Evolutionary conservation across 2,797 vertebrate species (phyloP).

Genomic region (Crenuchus spilurus): DNA sequence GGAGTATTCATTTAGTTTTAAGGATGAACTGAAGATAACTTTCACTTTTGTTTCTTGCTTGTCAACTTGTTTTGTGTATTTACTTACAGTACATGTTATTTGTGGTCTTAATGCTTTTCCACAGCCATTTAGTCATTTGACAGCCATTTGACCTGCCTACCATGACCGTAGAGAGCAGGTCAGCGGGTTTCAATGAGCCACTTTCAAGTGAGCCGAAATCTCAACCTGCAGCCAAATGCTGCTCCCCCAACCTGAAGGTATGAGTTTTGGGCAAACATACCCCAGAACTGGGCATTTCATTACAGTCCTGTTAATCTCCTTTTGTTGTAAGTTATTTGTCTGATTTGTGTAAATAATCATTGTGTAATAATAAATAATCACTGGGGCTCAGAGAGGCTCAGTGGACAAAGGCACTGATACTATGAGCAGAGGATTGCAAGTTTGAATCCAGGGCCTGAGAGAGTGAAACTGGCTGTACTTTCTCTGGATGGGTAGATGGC

Average conservation of each 20-base stretch:
- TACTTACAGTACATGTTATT: background rate
- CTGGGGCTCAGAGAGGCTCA: no score
- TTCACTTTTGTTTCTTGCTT: background rate
- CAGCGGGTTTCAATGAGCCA: constrained; percentile 22
- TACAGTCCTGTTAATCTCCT: no score
- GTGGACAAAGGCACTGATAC: no score
- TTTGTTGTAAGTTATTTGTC: no score
- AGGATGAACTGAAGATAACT: background rate
- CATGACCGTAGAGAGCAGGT: constrained; percentile 24
- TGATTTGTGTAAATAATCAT: no score
- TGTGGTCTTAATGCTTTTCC: background rate
- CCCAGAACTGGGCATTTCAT: no score
- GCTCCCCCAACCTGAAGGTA: constrained; percentile 48
- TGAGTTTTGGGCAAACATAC: background rate
- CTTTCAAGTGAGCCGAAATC: background rate
- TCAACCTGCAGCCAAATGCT: constrained; percentile 28
- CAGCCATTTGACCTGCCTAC: background rate
- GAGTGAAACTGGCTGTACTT: no score
- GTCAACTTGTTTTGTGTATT: background rate
- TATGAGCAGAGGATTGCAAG: no score
- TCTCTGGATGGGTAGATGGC: no score
- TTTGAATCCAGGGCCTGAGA: no score
- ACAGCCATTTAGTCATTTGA: background rate
- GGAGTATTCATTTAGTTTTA: no score
- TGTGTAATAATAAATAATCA: no score